Base-by-base conservation (phyloP, 2,797 vertebrate species). In the Rhynchonycteris naso region DNA sequence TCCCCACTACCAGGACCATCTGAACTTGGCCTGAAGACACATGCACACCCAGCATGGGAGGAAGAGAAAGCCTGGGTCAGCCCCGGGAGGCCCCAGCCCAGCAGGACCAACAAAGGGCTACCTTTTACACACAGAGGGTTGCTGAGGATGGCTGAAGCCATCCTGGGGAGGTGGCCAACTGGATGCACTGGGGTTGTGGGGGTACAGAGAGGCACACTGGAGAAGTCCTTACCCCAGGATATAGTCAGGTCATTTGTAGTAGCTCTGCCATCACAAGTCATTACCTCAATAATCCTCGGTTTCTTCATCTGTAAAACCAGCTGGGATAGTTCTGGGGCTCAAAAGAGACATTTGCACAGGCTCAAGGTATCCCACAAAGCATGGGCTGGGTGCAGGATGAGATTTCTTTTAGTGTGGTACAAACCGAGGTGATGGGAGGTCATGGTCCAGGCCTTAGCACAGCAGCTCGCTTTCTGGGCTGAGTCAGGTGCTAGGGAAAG, bases 191-290 rank as follows among this genome's bases (percentile, higher is more conserved):
- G 58, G n/a, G 18, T 30, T 0, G 5, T 8, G 0, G 30, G 50
- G 54, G 6, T 4, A 5, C 28, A 26, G 30, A 65, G 24, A 75
- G 58, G 47, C 7, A 0, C 0, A 1, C 15, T 12, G 3, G 38
- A 0, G 47, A 28, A 58, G 28, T 4, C 1, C 50, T 47, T 11
- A 19, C 38, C 80, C 1, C 0, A 0, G 30, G 0, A 2, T 5
- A 38, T 1, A 63, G 35, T 3, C 54, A 18, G 9, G 2, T 47
- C 2, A 1, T n/a, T 33, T 14, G 69, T 1, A 5, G 15, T 19
- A 54, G 10, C 33, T 78, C 66, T 6, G 5, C 52, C 28, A 0
- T 21, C 52, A 30, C 56, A 75, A 24, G 24, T 12, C 61, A 35
- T 63, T 26, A 15, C n/a, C 38, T 52, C 38, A 0, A 3, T 21